These are phyloP conservation scores for Philereme transversata DNA, from an alignment of 2,888 invertebrate species.

Conservation along the genomic window DNA sequence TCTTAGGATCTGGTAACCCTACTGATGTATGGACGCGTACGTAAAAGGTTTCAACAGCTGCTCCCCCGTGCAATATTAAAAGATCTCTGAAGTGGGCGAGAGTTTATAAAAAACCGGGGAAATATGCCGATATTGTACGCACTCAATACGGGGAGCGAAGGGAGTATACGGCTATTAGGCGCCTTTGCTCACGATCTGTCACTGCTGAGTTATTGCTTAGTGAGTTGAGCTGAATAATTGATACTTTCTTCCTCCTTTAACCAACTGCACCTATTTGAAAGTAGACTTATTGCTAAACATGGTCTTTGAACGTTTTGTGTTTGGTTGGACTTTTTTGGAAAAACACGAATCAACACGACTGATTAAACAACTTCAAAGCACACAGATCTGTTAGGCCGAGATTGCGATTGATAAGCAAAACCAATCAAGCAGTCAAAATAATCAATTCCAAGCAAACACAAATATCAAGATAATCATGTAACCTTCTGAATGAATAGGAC, in stretches of 20 bases:
- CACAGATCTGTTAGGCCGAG: constrained; percentile 2
- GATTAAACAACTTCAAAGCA: neutral
- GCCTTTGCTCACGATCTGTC: constrained; percentile 41
- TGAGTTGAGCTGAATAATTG: constrained; percentile 30
- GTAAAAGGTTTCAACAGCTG: constrained; percentile 76
- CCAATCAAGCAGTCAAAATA: constrained; percentile 17
- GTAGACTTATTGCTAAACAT: constrained; percentile 2
- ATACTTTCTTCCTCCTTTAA: constrained; percentile 14
- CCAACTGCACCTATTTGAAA: constrained; percentile 16
- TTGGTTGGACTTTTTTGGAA: neutral
- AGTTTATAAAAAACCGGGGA: constrained; percentile 63
- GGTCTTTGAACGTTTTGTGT: neutral
- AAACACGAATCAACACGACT: constrained; percentile 4
- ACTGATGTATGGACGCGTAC: constrained; percentile 39
- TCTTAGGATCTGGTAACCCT: too few species aligned
- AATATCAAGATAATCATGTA: constrained; percentile 26
- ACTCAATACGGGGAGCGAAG: constrained; percentile 35
- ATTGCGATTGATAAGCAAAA: constrained; percentile 6
- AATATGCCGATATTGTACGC: constrained; percentile 39
- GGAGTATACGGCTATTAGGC: constrained; percentile 42
- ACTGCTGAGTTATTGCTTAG: constrained; percentile 41
- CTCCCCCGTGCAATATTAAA: constrained; percentile 74
- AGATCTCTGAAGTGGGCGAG: constrained; percentile 61
- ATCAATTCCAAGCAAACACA: constrained; percentile 18
- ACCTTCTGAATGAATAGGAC: constrained; percentile 35